phyloP scores from a whole-genome alignment of 2,113 vertebrate genomes.

The Oreocharis arfaki region DNA sequence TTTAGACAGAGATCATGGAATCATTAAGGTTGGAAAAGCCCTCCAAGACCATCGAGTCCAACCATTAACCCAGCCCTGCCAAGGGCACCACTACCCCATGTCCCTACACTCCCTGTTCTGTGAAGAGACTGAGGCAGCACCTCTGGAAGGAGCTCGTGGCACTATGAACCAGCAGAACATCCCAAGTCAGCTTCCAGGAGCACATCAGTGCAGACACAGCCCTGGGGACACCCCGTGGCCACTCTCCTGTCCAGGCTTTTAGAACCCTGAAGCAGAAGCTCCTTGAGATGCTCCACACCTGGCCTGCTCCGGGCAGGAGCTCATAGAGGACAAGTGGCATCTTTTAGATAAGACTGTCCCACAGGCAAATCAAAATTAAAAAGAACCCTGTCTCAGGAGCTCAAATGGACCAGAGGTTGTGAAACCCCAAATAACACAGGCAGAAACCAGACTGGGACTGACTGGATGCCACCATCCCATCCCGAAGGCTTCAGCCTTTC shows the following conservation, averaged over 20 bases:
- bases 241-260: not conserved
- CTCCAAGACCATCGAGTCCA: not conserved
- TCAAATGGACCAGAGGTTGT: not conserved
- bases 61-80: not conserved
- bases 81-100: not conserved
- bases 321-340: not conserved
- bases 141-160: not conserved
- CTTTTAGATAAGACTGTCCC: not conserved
- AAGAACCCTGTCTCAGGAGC: not conserved
- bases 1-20: not conserved
- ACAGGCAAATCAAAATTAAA: not conserved
- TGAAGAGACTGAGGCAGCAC: not conserved
- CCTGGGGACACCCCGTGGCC: not conserved
- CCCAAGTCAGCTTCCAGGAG: not conserved
- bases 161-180: not conserved
- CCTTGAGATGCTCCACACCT: not conserved
- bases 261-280: not conserved
- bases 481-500: not conserved
- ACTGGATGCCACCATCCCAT: not conserved
- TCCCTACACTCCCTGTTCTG: not conserved
- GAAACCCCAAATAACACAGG: not conserved
- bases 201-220: not conserved
- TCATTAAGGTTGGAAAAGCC: not conserved
- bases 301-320: fast-evolving
- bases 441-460: not conserved